These are phyloP conservation scores for Kryptopterus vitreolus DNA, from an alignment of 2,797 vertebrate genomes.

Conservation along the genomic window DNA sequence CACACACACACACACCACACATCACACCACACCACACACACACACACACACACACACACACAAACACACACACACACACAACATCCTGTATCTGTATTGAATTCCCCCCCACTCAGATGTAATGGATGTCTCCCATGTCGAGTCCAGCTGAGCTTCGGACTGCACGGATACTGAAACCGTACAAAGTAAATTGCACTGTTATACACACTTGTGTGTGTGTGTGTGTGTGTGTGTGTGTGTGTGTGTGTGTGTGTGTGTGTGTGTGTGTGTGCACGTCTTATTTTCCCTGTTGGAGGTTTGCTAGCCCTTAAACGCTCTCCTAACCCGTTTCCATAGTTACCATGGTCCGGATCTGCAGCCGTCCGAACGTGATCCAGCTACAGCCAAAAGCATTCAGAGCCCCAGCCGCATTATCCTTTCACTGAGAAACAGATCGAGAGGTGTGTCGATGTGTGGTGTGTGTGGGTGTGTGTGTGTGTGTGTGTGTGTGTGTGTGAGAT, in stretches of 20 bases:
- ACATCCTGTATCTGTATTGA: neutral
- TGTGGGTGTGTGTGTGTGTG: too few relatives aligned
- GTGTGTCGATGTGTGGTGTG: too few relatives aligned
- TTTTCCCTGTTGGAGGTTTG: constrained; percentile 42
- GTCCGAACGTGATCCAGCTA: constrained; percentile 21
- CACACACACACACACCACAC: too few relatives aligned
- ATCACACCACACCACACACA: too few relatives aligned
- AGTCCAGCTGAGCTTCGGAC: constrained; percentile 22
- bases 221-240: constrained; percentile 38
- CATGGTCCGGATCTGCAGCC: constrained; percentile 16
- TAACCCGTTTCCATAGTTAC: constrained; percentile 56
- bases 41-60: neutral
- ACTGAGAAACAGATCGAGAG: too few relatives aligned
- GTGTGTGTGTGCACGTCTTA: constrained; percentile 28
- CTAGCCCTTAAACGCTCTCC: constrained; percentile 47
- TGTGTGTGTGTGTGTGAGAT: neutral
- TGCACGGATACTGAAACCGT: constrained; percentile 1
- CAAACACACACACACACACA: neutral
- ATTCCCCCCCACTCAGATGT: neutral
- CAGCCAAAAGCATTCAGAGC: constrained; percentile 25
- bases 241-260: constrained; percentile 13
- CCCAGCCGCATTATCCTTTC: constrained; percentile 17
- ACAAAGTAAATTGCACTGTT: constrained; percentile 6
- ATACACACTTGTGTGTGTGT: neutral
- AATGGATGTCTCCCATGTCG: constrained; percentile 9